A percentile compares a stretch with the other conserved stretches of the same genome.
Evolutionary conservation across 2,888 invertebrate species (phyloP).

Genomic region (Stenurella melanura): DNA sequence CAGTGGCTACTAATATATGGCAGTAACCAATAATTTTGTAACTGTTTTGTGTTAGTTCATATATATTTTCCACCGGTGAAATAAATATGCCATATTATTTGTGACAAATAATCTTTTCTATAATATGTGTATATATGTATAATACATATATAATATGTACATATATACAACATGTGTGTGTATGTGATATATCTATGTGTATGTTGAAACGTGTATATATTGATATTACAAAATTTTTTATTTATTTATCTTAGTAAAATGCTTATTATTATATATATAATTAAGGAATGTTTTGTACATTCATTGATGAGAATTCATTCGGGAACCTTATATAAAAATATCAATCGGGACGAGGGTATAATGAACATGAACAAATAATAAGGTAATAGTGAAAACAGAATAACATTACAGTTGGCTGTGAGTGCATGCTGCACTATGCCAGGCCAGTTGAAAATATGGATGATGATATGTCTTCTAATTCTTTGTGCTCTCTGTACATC

Average conservation of each 20-base stretch:
- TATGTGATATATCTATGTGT: background rate
- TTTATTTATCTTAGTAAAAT: background rate
- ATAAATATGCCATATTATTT: constrained; percentile 17
- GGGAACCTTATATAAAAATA: background rate
- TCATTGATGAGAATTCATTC: background rate
- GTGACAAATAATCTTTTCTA: background rate
- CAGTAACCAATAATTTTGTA: constrained; percentile 62
- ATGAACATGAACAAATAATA: no score
- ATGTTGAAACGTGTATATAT: background rate
- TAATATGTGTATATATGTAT: background rate
- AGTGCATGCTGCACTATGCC: no score
- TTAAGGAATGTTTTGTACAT: background rate
- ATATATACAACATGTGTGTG: background rate
- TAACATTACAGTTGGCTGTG: no score
- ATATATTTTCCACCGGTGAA: constrained; percentile 1
- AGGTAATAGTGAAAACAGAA: no score
- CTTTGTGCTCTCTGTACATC: no score
- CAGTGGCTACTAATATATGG: constrained; percentile 69
- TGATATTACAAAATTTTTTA: background rate
- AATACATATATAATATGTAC: background rate
- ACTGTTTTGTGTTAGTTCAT: constrained; percentile 4
- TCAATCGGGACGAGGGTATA: background rate
- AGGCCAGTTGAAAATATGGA: no score
- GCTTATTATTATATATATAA: background rate
- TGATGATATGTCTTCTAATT: no score